Conservation (phyloP, 2,888 invertebrate genomes). For the Byasa hedistus region DNA sequence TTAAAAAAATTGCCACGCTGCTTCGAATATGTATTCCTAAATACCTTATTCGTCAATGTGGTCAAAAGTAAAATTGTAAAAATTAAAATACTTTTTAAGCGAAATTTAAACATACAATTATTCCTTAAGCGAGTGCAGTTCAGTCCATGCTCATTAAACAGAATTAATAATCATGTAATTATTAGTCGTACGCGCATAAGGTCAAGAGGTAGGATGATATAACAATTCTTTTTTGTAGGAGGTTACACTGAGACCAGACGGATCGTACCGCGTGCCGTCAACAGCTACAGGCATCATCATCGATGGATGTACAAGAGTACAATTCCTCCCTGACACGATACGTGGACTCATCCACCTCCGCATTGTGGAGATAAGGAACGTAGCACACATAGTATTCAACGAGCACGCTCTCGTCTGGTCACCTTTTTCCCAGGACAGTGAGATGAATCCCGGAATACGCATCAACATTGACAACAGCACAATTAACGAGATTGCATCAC, state of each 20-base stretch:
- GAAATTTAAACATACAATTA: no score
- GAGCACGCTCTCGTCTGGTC: constrained; percentile 82
- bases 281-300: constrained; percentile 82
- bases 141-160: no score
- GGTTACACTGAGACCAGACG: constrained; percentile 79
- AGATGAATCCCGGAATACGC: constrained; percentile 82
- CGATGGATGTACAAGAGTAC: constrained; percentile 82
- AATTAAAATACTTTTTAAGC: no score
- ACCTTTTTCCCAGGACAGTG: constrained; percentile 79
- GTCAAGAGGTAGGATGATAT: background rate
- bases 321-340: constrained; percentile 80
- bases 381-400: constrained; percentile 81
- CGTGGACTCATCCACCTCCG: constrained; percentile 81
- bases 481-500: constrained; percentile 77
- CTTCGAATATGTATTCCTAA: no score
- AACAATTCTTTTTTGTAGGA: constrained; percentile 61
- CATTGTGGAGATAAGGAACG: constrained; percentile 81
- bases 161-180: no score
- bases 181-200: no score
- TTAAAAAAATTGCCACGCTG: no score
- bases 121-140: no score
- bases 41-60: no score
- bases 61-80: no score
- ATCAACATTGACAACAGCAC: constrained; percentile 74
- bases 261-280: constrained; percentile 74